A percentile compares a stretch with the other conserved stretches of the same genome.
Evolutionary conservation across 2,113 vertebrate species (phyloP).

Genomic region (Oxygymnocypris stewartii): DNA sequence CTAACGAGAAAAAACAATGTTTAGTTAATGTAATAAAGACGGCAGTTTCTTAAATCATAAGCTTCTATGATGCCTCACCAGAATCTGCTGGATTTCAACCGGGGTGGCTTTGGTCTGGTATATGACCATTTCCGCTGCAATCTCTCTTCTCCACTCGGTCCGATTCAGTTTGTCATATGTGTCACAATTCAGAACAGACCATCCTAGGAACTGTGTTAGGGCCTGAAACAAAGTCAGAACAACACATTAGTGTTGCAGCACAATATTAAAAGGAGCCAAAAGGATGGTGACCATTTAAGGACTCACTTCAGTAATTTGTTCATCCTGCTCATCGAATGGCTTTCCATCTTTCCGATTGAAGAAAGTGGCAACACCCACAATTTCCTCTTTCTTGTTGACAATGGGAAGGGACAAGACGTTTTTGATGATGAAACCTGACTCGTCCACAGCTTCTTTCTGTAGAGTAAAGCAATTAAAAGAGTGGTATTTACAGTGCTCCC

Average conservation of each 20-base stretch:
- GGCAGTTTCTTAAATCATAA: background rate
- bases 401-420: constrained; percentile 94
- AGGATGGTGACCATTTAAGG: background rate
- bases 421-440: constrained; percentile 87
- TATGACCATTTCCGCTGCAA: constrained; percentile 95
- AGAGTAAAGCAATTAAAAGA: too few relatives aligned
- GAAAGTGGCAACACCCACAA: constrained; percentile 94
- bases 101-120: constrained; percentile 85
- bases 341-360: constrained; percentile 95
- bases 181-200: constrained; percentile 97
- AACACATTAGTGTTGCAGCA: background rate
- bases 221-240: constrained; percentile 70
- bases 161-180: constrained; percentile 93
- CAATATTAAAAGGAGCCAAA: background rate
- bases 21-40: background rate
- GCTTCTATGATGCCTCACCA: constrained; percentile 76
- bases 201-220: constrained; percentile 95
- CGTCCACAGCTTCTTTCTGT: constrained; percentile 92
- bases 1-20: constrained; percentile 66
- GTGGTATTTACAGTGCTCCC: background rate
- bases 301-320: constrained; percentile 92
- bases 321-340: constrained; percentile 93
- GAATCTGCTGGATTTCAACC: constrained; percentile 83
- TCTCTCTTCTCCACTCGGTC: constrained; percentile 90
- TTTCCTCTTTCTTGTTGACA: constrained; percentile 99